A percentile compares a stretch with the other conserved stretches of the same genome.
phyloP scores from a whole-genome alignment of 2,888 invertebrate species.

The Spisula subtruncata region DNA sequence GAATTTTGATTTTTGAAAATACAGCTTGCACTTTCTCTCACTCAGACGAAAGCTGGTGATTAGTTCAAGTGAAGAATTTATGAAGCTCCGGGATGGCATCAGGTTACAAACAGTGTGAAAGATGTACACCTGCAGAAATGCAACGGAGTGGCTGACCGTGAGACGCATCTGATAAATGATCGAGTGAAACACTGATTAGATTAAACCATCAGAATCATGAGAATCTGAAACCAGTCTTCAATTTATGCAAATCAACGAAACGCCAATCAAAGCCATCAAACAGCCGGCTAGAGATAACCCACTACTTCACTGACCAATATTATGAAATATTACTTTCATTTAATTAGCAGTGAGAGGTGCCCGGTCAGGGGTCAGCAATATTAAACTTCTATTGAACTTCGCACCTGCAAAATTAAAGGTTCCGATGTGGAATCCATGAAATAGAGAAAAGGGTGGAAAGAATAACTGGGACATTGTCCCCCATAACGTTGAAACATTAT shows the following conservation, averaged over 20 bases:
- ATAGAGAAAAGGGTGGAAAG: slow-evolving; percentile 22
- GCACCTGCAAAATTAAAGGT: slow-evolving; percentile 55
- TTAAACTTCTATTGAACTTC: slow-evolving; percentile 43
- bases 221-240: slow-evolving; percentile 18
- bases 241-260: slow-evolving; percentile 38
- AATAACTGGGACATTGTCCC: background rate
- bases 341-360: slow-evolving; percentile 42
- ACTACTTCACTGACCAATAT: slow-evolving; percentile 47
- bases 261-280: slow-evolving; percentile 36
- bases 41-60: background rate
- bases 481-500: background rate
- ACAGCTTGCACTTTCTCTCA: background rate
- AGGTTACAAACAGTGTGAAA: background rate
- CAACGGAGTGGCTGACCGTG: slow-evolving; percentile 34
- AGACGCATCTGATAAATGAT: slow-evolving; percentile 28
- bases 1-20: too few species aligned
- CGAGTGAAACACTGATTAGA: slow-evolving; percentile 33
- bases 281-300: slow-evolving; percentile 44
- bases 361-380: slow-evolving; percentile 41
- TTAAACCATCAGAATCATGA: slow-evolving; percentile 34
- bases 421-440: slow-evolving; percentile 9
- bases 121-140: slow-evolving; percentile 36
- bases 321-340: slow-evolving; percentile 60
- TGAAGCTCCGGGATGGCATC: background rate
- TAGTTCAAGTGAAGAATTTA: background rate